A percentile compares a stretch with the other conserved stretches of the same genome.
Evolutionary conservation across 2,113 vertebrate genomes (phyloP).

Genomic region (Geococcyx californianus): DNA sequence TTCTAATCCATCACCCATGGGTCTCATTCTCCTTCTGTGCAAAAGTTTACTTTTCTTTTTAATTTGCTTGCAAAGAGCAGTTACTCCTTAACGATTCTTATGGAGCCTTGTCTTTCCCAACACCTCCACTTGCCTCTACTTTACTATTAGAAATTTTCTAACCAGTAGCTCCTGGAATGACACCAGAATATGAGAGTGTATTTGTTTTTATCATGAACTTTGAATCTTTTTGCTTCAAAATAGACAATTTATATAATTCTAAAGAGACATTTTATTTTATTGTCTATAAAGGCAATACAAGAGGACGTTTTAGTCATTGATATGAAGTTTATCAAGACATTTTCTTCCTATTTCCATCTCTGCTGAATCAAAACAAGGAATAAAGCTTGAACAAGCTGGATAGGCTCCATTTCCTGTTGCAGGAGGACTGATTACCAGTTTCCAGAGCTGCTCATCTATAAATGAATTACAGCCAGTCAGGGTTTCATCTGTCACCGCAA

Average conservation of each 20-base stretch:
- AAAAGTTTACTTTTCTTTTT: neutral
- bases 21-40: neutral
- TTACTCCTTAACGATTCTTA: neutral
- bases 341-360: neutral
- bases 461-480: no score
- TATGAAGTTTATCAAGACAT: neutral
- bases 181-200: neutral
- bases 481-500: neutral
- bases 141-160: neutral
- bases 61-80: neutral
- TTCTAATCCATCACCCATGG: accelerated
- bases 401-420: neutral
- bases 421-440: neutral
- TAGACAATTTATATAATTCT: no score
- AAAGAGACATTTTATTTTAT: no score
- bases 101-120: neutral
- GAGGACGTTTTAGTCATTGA: neutral
- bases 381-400: neutral
- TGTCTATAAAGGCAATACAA: no score
- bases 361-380: neutral
- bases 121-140: neutral
- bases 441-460: neutral
- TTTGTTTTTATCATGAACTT: neutral
- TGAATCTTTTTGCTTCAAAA: neutral
- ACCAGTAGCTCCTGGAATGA: neutral